phyloP scores from a whole-genome alignment of 2,797 vertebrate species.

The Odontamblyopus rebecca region DNA sequence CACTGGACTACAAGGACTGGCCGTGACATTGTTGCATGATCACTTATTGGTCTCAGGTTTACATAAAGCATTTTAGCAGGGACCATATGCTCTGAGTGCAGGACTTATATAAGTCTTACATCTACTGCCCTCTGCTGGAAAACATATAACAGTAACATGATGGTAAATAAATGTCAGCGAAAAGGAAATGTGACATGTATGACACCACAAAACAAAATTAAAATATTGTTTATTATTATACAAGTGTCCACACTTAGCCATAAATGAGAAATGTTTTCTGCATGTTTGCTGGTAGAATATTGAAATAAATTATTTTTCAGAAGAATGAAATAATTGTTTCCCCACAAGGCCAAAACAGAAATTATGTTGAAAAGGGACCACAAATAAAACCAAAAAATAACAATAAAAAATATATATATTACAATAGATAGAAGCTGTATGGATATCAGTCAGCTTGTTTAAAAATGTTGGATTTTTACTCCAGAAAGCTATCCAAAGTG shows the following conservation, averaged over 20 bases:
- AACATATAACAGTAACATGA: constrained; percentile 22
- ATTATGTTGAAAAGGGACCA: background rate
- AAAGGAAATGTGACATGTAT: constrained; percentile 20
- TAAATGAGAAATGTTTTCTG: constrained; percentile 16
- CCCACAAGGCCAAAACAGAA: background rate
- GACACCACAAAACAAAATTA: constrained; percentile 43
- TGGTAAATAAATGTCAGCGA: constrained; percentile 1
- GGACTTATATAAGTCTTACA: constrained; percentile 13
- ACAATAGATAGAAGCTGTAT: background rate
- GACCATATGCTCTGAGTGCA: background rate
- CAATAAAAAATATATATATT: background rate
- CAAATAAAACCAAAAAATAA: background rate
- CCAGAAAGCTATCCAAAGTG: constrained; percentile 85
- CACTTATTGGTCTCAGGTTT: constrained; percentile 1
- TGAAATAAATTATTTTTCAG: constrained; percentile 15
- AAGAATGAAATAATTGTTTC: background rate
- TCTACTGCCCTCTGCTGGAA: constrained; percentile 64
- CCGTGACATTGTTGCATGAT: constrained; percentile 28
- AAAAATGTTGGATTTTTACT: constrained; percentile 50
- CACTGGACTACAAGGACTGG: background rate
- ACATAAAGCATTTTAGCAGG: constrained; percentile 32
- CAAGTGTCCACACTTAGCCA: constrained; percentile 25
- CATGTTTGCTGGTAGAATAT: background rate
- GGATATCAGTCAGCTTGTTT: background rate
- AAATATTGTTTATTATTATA: constrained; percentile 65